Evolutionary conservation across 2,113 vertebrate genomes (phyloP).

Genomic region (Seriola rivoliana): DNA sequence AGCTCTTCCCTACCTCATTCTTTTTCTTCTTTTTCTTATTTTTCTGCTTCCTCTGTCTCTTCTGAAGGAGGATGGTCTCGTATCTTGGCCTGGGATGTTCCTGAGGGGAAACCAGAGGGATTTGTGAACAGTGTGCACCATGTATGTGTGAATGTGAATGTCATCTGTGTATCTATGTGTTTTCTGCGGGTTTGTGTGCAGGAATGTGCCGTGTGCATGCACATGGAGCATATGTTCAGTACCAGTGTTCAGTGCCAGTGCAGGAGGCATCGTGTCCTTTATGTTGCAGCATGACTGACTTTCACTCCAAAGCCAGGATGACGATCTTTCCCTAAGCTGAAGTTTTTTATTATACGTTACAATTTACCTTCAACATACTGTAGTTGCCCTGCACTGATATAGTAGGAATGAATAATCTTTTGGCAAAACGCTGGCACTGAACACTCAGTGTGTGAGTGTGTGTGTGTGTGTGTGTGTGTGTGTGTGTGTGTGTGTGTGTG

Average conservation of each 20-base stretch:
- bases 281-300: too few relatives aligned
- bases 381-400: not conserved
- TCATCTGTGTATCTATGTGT: not conserved
- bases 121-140: too few relatives aligned
- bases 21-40: slow-evolving; percentile 77
- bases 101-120: slow-evolving; percentile 73
- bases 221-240: not conserved
- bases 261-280: not conserved
- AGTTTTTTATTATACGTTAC: too few relatives aligned
- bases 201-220: not conserved
- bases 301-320: too few relatives aligned
- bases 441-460: not conserved
- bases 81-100: slow-evolving; percentile 95
- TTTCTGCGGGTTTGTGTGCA: not conserved
- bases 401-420: not conserved
- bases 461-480: not conserved
- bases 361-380: too few relatives aligned
- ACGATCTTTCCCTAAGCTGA: too few relatives aligned
- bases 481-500: slow-evolving; percentile 35
- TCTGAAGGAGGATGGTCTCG: slow-evolving; percentile 92
- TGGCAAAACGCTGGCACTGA: not conserved
- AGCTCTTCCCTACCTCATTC: slow-evolving; percentile 82
- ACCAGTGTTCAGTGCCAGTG: not conserved
- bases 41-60: slow-evolving; percentile 87
- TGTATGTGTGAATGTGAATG: not conserved